These are phyloP conservation scores for Brienomyrus longianalis DNA, from an alignment of 2,113 vertebrate species.

Conservation along the genomic window DNA sequence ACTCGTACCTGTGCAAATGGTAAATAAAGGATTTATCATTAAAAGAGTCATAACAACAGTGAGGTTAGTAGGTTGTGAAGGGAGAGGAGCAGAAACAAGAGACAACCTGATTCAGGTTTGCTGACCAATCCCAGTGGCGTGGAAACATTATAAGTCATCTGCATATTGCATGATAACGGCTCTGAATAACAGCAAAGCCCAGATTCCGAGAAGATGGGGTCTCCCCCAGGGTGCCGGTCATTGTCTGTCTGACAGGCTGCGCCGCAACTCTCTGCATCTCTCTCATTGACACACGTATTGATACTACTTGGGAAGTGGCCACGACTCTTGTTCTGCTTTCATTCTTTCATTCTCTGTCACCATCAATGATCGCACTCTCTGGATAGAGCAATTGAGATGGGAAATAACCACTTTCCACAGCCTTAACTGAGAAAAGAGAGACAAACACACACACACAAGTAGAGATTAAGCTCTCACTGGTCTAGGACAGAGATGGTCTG, in stretches of 20 bases:
- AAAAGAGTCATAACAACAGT: not conserved
- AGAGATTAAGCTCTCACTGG: not conserved
- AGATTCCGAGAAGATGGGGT: conserved; percentile 51
- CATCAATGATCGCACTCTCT: conserved; percentile 60
- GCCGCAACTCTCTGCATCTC: conserved; percentile 32
- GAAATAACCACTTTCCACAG: conserved; percentile 69
- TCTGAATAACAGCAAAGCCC: conserved; percentile 35
- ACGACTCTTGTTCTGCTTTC: conserved; percentile 73
- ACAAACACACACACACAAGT: not conserved
- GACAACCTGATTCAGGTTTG: conserved; percentile 75
- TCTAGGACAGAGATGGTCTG: not conserved
- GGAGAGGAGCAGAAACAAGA: conserved; percentile 44
- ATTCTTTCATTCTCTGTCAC: conserved; percentile 68
- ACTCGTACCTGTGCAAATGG: not conserved
- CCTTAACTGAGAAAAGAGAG: conserved; percentile 46
- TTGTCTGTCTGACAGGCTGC: conserved; percentile 52
- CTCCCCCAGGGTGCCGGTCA: conserved; percentile 70
- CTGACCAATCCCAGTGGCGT: conserved; percentile 74
- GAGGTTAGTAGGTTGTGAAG: not conserved
- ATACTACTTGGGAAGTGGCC: conserved; percentile 76
- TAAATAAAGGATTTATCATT: not conserved
- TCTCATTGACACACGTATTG: conserved; percentile 89
- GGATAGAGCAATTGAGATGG: conserved; percentile 73
- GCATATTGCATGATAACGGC: conserved; percentile 77
- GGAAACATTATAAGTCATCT: conserved; percentile 87